These are phyloP conservation scores for Acronicta aceris DNA, from an alignment of 2,888 invertebrate genomes.

Conservation along the genomic window DNA sequence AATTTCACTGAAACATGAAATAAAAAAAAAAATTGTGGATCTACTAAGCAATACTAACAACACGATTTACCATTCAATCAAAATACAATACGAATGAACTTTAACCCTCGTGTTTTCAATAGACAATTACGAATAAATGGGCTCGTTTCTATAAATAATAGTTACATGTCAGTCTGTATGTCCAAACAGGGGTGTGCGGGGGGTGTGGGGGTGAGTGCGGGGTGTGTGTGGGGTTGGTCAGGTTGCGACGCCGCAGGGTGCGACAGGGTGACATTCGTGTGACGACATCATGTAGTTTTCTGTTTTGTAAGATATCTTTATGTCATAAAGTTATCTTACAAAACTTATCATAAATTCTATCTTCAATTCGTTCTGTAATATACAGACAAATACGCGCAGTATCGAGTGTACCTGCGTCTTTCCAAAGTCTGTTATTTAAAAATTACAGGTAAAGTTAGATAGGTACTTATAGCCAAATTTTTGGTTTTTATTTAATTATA, in stretches of 20 bases:
- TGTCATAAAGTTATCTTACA: no score
- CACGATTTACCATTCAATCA: neutral
- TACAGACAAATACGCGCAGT: no score
- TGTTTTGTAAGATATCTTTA: neutral
- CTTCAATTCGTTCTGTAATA: no score
- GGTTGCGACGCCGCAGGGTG: conserved; percentile 6
- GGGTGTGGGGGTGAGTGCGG: neutral
- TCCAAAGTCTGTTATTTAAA: no score
- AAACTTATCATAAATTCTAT: no score
- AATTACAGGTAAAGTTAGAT: no score
- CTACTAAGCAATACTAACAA: neutral
- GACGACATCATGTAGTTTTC: conserved; percentile 13
- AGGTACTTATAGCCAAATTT: no score
- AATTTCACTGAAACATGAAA: no score
- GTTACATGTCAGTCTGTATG: neutral
- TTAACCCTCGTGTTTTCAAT: conserved; percentile 12
- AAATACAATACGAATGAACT: conserved; percentile 7
- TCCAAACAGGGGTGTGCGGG: neutral
- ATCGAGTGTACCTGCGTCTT: no score
- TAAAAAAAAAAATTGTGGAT: no score
- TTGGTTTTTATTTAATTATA: no score
- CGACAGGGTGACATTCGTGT: conserved; percentile 16
- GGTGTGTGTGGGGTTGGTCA: neutral
- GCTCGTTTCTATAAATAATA: conserved; percentile 31
- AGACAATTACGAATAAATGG: conserved; percentile 20